A percentile compares a stretch with the other conserved stretches of the same genome.
These are phyloP conservation scores for Drosophila parabipectinata DNA, from an alignment of 1,140 invertebrate genomes.

Conservation along the genomic window DNA sequence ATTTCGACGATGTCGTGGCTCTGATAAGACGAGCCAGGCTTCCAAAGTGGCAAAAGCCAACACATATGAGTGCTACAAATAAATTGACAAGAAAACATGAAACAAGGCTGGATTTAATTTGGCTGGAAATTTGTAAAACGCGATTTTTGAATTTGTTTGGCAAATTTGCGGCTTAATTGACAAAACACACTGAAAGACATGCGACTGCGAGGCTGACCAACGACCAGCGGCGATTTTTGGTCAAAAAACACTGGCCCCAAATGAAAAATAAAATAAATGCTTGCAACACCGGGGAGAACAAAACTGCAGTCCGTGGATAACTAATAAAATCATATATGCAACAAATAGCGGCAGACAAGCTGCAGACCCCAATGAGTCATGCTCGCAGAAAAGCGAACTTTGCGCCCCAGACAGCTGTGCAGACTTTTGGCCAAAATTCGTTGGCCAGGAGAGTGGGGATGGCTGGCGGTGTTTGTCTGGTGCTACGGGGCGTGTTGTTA, in stretches of 20 bases:
- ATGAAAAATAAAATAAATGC: slow-evolving; percentile 24
- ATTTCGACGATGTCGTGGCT: slow-evolving; percentile 69
- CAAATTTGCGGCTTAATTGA: slow-evolving; percentile 82
- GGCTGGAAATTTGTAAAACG: slow-evolving; percentile 66
- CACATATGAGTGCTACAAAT: slow-evolving; percentile 2
- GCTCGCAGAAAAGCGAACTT: slow-evolving; percentile 44
- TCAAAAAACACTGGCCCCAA: slow-evolving; percentile 14
- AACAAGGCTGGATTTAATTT: slow-evolving; percentile 58
- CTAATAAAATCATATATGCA: slow-evolving; percentile 83
- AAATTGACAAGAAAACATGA: slow-evolving; percentile 27
- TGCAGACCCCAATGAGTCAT: slow-evolving; percentile 77
- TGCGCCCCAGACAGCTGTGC: slow-evolving; percentile 74
- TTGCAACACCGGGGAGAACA: slow-evolving; percentile 35
- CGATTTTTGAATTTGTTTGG: slow-evolving; percentile 79
- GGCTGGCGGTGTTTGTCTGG: slow-evolving; percentile 52
- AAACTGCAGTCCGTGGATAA: slow-evolving; percentile 45
- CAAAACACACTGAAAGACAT: slow-evolving; percentile 68
- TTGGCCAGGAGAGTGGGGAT: slow-evolving; percentile 1
- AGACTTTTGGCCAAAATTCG: slow-evolving; percentile 40
- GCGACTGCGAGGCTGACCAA: slow-evolving; percentile 42
- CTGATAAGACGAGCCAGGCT: slow-evolving; percentile 54
- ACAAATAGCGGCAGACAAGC: slow-evolving; percentile 73
- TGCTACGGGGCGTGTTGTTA: slow-evolving; percentile 68
- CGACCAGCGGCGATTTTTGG: slow-evolving; percentile 68
- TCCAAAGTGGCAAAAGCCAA: slow-evolving; percentile 15